Base-by-base conservation (phyloP, 2,113 vertebrate species). In the Megaceryle torquata region DNA sequence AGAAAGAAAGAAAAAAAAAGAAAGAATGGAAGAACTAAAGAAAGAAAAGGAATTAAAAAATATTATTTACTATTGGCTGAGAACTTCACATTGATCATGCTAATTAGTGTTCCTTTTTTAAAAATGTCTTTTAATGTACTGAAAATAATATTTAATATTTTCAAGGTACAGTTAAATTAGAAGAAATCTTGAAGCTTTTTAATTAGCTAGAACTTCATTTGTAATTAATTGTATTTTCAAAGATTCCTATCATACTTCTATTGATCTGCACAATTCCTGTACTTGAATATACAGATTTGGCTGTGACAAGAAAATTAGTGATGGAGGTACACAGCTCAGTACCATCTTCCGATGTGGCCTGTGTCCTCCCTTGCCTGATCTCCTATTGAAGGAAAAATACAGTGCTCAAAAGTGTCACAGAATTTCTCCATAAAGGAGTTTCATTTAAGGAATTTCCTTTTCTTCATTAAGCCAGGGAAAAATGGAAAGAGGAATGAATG, bases 131-230 rank as follows among this genome's bases (percentile, higher is more conserved):
- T 56, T 87, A 82, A 90, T 72, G 7, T 71, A 68, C 48, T 84
- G 91, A 96, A 90, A 87, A 89, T 72, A 92, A 82, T 95, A 39
- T 97, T 97, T 89, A 91, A 82, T 95, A 78, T 65, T 95, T 50
- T 92, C 44, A 95, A 93, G 71, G 90, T 87, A 71, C 39, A 85
- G 13, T 64, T 92, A 85, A 91, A 16, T 95, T 88, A 86, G 48
- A 97, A 68, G 44, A 67, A 83, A n/a, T 82, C 72, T 88, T 93
- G 61, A 91, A 94, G 86, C 39, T 92, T 97, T 94, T 95, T 88
- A 95, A 92, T 94, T 92, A 94, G 89, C 74, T 95, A 95, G 89
- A 95, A 94, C 50, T 77, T 63, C 67, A 82, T 94, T 95, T 89
- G n/a, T 80, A 74, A 39, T 51, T 50, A 68, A 37, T 15, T 78